These are phyloP conservation scores for Anthopleura sola DNA, from an alignment of 64 coral and sea anemone species.

Conservation along the genomic window DNA sequence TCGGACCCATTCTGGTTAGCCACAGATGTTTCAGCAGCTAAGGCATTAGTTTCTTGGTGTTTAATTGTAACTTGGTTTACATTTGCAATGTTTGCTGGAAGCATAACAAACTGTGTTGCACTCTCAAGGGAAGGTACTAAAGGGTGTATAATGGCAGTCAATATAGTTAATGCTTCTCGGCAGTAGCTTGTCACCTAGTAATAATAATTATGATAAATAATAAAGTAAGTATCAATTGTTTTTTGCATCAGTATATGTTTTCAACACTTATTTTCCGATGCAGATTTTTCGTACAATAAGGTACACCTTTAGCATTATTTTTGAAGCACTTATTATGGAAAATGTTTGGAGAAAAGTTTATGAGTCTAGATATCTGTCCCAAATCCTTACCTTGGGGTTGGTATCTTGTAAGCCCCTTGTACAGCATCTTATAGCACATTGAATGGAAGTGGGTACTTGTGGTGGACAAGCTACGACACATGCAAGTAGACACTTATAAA, in stretches of 20 bases:
- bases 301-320: too few relatives aligned
- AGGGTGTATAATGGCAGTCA: neutral
- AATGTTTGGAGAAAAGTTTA: too few relatives aligned
- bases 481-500: neutral
- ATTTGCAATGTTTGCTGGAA: neutral
- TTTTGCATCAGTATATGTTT: too few relatives aligned
- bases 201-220: neutral
- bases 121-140: constrained; percentile 5
- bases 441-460: neutral
- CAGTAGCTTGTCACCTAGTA: constrained; percentile 7
- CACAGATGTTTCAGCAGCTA: neutral
- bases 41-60: neutral
- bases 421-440: neutral
- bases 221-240: neutral
- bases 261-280: too few relatives aligned
- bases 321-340: too few relatives aligned
- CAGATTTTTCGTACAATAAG: too few relatives aligned
- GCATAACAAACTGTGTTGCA: neutral
- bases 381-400: neutral
- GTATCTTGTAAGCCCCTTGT: constrained; percentile 3
- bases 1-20: neutral
- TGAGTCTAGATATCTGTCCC: too few relatives aligned
- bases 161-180: constrained; percentile 13
- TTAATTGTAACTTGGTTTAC: neutral
- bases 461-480: neutral